Evolutionary conservation across 2,797 vertebrate species (phyloP), one percentile per base, ranked within the genome.

Genomic region (Okamejei kenojei): DNA sequence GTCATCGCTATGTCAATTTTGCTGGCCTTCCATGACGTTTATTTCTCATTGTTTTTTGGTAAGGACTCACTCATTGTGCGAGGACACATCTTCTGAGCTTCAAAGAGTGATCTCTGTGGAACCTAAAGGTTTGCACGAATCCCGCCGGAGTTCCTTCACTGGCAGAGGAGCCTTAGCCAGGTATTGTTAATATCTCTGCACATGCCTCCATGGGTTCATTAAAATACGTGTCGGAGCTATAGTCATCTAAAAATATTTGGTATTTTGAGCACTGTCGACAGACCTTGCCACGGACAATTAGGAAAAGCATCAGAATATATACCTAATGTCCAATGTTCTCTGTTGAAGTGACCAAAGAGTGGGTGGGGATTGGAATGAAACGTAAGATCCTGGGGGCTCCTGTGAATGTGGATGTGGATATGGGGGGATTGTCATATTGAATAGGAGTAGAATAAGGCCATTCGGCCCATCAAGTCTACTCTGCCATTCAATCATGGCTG

Each of bases 161-260:
- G 95, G 97, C 93, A 95, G 95, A 1, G 97, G 97, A 78, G 96
- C 97, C 1, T 96, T 98, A 96, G 96, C 97, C 95, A 98, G 98
- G 98, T 99, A 98, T 96, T n/a, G 35, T 76, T 38, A 13, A 23
- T 8, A 68, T 45, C 19, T 74, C 21, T 23, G 10, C 68, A 91
- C 6, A 73, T 32, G 13, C 35, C 88, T 73, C 35, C 29, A 13
- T 19, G 11, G 45, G 45, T 45, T 45, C 45, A 45, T 45, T 45
- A 45, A 45, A 45, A 45, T 45, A 45, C 2, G 45, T 45, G 45
- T 45, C 45, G 0, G 45, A 45, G 45, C 45, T 45, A 45, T 45
- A 45, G 45, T 45, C 65, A 68, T 7, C 71, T 73, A 21, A 6
- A 68, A 26, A 0, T 73, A 29, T 65, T 86, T n/a, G 23, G 54